Evolutionary conservation across 2,113 vertebrate genomes (phyloP), one percentile per base, ranked within the genome.

Genomic region (Willisornis vidua): DNA sequence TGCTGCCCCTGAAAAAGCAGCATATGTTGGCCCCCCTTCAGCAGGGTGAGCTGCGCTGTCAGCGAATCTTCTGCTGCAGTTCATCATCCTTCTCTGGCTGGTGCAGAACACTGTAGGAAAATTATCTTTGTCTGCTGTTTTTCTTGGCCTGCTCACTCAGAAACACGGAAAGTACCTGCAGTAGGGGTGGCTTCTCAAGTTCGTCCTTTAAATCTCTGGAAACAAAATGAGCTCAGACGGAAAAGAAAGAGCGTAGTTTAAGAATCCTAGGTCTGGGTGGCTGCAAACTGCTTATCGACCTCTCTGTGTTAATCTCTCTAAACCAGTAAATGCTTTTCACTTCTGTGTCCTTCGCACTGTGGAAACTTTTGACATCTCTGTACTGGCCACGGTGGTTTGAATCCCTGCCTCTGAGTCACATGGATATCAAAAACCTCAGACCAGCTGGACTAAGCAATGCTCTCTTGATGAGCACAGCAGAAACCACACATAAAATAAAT

Each of bases 401-500:
- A 87, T 71, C n/a, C 54, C 70, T 85, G 77, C 66, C 62, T 93
- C 81, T 68, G 85, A 72, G 67, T 79, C 77, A 94, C 58, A 61
- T 20, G 70, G 46, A 45, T 68, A 78, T 39, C 46, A 90, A 90
- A 91, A 91, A 61, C 58, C 70, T 87, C 74, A 85, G 84, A 74
- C 16, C 35, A 85, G 61, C 39, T 82, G 81, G 45, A 65, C 37
- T 68, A 39, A 87, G 46, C 29, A 81, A 89, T 10, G 18, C 28
- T 91, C 3, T 84, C 61, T 62, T 43, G 37, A 62, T 7, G 37
- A 85, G n/a, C 13, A 6, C 58, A 45, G 66, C 13, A 87, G 74
- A 94, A 95, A 93, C 8, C 6, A 81, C 77, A 48, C 37, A 75
- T 22, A 68, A 93, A 96, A 87, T 33, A 89, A 90, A 81, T 77